These are phyloP conservation scores for Lutraria lutraria DNA, from an alignment of 2,888 invertebrate species.

Conservation along the genomic window DNA sequence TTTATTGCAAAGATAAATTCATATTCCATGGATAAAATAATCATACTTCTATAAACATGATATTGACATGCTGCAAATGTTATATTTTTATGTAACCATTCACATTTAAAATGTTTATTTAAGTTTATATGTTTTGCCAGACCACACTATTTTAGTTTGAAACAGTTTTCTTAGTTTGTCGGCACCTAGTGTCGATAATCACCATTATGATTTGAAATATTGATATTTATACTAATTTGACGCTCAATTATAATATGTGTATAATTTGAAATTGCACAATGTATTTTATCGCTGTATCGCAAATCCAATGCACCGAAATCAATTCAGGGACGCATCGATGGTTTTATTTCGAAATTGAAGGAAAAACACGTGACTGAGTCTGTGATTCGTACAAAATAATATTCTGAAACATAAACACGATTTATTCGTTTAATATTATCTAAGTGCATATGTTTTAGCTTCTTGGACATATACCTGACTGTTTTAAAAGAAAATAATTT, in stretches of 20 bases:
- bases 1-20: no score
- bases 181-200: neutral
- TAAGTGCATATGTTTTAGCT: no score
- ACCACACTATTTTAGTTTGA: neutral
- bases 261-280: conserved; percentile 17
- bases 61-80: conserved; percentile 8
- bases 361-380: no score
- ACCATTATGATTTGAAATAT: conserved; percentile 18
- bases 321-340: neutral
- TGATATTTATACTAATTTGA: neutral
- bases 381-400: neutral
- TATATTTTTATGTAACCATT: neutral
- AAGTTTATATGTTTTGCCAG: conserved; percentile 14
- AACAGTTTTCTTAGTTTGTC: neutral
- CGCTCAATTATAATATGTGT: conserved; percentile 2
- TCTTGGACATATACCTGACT: no score
- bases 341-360: neutral
- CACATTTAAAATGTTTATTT: conserved; percentile 16
- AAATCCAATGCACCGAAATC: neutral
- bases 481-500: no score
- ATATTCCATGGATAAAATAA: no score
- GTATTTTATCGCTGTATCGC: neutral
- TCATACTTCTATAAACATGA: neutral
- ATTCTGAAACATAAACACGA: neutral
- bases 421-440: no score